These are phyloP conservation scores for Drosophila repleta DNA, from an alignment of 1,140 invertebrate genomes.

Conservation along the genomic window DNA sequence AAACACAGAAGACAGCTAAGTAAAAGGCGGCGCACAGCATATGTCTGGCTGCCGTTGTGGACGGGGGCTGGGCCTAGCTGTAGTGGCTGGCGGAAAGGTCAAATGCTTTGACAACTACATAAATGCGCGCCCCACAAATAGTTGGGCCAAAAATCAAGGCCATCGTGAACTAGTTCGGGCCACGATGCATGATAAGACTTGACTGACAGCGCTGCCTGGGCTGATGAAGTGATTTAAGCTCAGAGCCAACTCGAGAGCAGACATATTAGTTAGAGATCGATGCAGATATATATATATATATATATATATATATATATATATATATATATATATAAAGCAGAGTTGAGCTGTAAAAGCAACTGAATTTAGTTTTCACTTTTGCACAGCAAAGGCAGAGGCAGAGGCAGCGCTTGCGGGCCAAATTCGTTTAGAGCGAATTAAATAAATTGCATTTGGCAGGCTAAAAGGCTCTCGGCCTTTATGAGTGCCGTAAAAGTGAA, in stretches of 20 bases:
- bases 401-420: neutral
- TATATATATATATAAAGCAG: too few relatives aligned
- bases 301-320: too few relatives aligned
- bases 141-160: slow-evolving; percentile 6
- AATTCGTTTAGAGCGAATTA: neutral
- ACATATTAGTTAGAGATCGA: too few relatives aligned
- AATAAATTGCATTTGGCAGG: slow-evolving; percentile 5
- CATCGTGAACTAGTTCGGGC: neutral
- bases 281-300: too few relatives aligned
- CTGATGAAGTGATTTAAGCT: too few relatives aligned
- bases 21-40: slow-evolving; percentile 16
- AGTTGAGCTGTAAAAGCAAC: too few relatives aligned
- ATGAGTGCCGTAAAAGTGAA: neutral
- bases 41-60: neutral
- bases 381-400: too few relatives aligned
- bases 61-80: neutral
- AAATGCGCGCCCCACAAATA: neutral
- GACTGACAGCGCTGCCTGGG: neutral
- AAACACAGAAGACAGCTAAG: slow-evolving; percentile 7
- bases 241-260: too few relatives aligned
- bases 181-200: neutral
- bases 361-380: too few relatives aligned
- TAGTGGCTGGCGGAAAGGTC: neutral
- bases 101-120: slow-evolving; percentile 8
- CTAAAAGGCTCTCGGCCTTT: slow-evolving; percentile 1